Percentiles rank a stretch among this genome's conserved stretches.
phyloP scores from a whole-genome alignment of 2,888 invertebrate genomes.

The Spilosoma lubricipeda region DNA sequence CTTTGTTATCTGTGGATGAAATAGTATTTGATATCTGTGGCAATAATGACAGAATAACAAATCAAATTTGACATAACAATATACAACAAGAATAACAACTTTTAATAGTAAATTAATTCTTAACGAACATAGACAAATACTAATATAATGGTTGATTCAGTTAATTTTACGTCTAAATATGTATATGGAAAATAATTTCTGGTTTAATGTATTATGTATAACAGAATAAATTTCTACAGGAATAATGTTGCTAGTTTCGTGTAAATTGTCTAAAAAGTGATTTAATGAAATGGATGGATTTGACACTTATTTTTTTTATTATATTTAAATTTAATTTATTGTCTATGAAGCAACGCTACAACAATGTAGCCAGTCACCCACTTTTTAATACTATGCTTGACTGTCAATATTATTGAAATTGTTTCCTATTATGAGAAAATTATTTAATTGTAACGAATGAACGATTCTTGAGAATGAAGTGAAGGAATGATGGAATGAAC shows the following conservation, averaged over 20 bases:
- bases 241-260: background rate
- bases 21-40: background rate
- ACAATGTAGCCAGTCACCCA: background rate
- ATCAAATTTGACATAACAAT: background rate
- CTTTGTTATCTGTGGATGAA: background rate
- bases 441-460: slow-evolving; percentile 23
- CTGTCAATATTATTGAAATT: background rate
- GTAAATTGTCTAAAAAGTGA: background rate
- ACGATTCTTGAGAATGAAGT: slow-evolving; percentile 1
- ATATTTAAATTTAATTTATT: background rate
- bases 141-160: background rate
- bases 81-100: background rate
- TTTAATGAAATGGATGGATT: slow-evolving; percentile 1
- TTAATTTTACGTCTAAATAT: background rate
- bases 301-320: slow-evolving; percentile 3
- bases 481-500: slow-evolving; percentile 3
- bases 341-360: background rate
- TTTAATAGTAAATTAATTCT: background rate
- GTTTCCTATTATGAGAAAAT: slow-evolving; percentile 16
- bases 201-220: background rate
- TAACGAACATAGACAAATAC: background rate
- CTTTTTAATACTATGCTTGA: slow-evolving; percentile 7
- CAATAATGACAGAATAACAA: background rate
- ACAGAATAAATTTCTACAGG: background rate
- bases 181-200: background rate